These are phyloP conservation scores for Cyclargus thomasi DNA, from an alignment of 1,140 invertebrate genomes.

Conservation along the genomic window DNA sequence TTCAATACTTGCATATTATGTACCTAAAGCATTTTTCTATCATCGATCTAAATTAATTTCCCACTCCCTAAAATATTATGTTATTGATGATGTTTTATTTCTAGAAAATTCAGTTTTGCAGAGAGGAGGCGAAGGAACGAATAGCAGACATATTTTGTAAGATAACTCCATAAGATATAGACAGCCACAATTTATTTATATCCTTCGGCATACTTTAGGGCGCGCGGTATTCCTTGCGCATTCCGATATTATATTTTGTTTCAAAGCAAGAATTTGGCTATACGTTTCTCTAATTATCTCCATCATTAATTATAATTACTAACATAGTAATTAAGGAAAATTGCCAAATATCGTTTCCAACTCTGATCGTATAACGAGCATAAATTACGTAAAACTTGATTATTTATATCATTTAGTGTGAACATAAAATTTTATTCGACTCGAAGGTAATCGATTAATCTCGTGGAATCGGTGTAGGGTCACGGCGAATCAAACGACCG, in stretches of 20 bases:
- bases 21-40: neutral
- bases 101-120: conserved; percentile 26
- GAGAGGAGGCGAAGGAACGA: conserved; percentile 32
- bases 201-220: conserved; percentile 40
- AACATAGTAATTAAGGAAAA: neutral
- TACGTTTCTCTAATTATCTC: too few relatives aligned
- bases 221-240: conserved; percentile 43
- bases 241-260: conserved; percentile 30
- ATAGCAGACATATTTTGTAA: conserved; percentile 39
- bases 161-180: conserved; percentile 46
- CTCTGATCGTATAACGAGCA: neutral
- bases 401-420: neutral
- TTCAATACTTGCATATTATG: neutral
- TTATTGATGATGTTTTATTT: conserved; percentile 5
- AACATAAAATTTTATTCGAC: neutral
- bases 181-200: conserved; percentile 51
- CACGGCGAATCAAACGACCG: conserved; percentile 4
- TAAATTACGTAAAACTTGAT: neutral
- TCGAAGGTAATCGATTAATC: conserved; percentile 8
- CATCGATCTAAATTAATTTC: too few relatives aligned
- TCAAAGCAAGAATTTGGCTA: too few relatives aligned
- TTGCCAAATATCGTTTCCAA: neutral
- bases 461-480: neutral
- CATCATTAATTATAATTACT: neutral
- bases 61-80: neutral